Base-by-base conservation (phyloP, 2,113 vertebrate genomes). In the Seriola aureovittata region DNA sequence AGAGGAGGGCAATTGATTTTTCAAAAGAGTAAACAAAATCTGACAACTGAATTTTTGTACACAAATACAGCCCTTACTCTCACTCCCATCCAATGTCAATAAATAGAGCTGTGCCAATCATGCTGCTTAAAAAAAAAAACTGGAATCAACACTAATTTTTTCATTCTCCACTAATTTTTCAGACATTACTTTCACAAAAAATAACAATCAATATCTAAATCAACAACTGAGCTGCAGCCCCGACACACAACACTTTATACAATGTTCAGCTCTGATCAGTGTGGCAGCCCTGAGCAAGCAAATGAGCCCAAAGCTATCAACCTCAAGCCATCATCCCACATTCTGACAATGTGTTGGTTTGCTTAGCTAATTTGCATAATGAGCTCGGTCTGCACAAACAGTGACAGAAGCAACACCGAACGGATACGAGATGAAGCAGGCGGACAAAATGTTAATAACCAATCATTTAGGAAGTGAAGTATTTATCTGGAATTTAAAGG, bases 1-100 rank as follows among this genome's bases (percentile, higher is more conserved):
- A 62, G 78, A 78, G 70, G 72, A 78, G 82, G 74, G 63, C 84
- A 40, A 94, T 93, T 84, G 94, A 95, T 93, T 94, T 92, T 89
- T 78, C 38, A 79, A 78, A 80, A 76, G 40, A 65, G 67, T 57
- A 87, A 90, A 90, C 87, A 81, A 88, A 92, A 90, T 85, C 80
- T 76, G 81, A 85, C 79, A 75, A 88, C 83, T 85, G 75, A 71
- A 85, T 88, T 82, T 90, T 58, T 82, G 62, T 73, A 79, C 81
- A 83, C 71, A 87, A 88, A 86, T 85, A 83, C 68, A 84, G 82
- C 71, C 81, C 72, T 74, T 79, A 72, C 68, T 58, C 25, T 58
- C 69, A 16, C 81, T 64, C 71, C 59, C 65, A 23, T 48, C 66
- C 25, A 80, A 86, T 68, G 80, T 92, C 86, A 85, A 89, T 87